Evolutionary conservation across 2,113 vertebrate genomes (phyloP).

Genomic region (Cryptotis parvus): DNA sequence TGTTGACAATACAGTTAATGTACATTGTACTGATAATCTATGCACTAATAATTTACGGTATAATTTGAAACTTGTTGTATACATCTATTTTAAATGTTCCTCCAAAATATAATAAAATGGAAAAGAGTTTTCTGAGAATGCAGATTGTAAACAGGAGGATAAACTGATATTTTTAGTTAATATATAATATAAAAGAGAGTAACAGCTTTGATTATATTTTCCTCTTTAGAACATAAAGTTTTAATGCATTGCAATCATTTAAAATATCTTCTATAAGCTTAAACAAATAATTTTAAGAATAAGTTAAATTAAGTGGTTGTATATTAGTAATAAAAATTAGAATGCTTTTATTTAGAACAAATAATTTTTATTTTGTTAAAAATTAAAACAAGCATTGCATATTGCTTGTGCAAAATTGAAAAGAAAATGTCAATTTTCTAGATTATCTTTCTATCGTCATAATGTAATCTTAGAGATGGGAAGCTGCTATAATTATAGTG

Average conservation of each 20-base stretch:
- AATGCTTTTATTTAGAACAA: neutral
- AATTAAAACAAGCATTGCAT: neutral
- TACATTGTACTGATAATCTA: too few relatives aligned
- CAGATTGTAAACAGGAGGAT: neutral
- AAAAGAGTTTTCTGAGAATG: neutral
- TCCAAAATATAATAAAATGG: neutral
- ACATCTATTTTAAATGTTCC: neutral
- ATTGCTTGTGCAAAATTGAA: neutral
- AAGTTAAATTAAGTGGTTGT: too few relatives aligned
- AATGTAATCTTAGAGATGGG: neutral
- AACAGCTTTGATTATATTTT: neutral
- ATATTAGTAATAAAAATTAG: too few relatives aligned
- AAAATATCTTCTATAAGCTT: too few relatives aligned
- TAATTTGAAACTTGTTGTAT: neutral
- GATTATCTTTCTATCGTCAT: neutral
- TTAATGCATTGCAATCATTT: too few relatives aligned
- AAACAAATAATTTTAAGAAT: too few relatives aligned
- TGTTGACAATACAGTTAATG: too few relatives aligned
- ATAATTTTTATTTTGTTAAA: slow-evolving; percentile 2
- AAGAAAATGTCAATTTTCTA: neutral
- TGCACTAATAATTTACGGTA: neutral
- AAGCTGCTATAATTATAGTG: too few relatives aligned
- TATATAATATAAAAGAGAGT: neutral
- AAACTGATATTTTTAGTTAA: too few relatives aligned
- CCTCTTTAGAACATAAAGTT: neutral